Evolutionary conservation across 2,797 vertebrate genomes (phyloP), one percentile per base, ranked within the genome.

Genomic region (Acanthopagrus latus): DNA sequence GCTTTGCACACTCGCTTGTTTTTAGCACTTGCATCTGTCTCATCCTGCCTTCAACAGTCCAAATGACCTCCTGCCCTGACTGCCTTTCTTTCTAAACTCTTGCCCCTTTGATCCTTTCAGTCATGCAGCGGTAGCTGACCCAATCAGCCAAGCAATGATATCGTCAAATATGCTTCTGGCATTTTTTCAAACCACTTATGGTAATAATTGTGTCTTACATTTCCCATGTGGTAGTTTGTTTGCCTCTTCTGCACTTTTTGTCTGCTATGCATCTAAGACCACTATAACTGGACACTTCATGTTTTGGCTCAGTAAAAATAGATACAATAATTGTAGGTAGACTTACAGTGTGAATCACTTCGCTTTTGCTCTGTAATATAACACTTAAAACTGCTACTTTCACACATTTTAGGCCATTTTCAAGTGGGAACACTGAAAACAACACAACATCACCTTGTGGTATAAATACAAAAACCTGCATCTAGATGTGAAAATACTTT

Each of bases 131-230:
- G 62, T 74, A 57, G 56, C 81, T 82, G 78, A 88, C 64, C 60
- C 73, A 89, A 80, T 89, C 78, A 89, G 64, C 57, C 74, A 73
- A 71, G 60, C 83, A 85, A 84, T 71, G 73, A 80, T 60, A 67
- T 67, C 13, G 47, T 83, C n/a, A 83, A 81, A 84, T 86, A 78
- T 77, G 82, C 18, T 64, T 75, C n/a, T 63, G 71, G 65, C 87
- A 46, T 78, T 78, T 60, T 83, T 21, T 72, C 23, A 74, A 71
- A 71, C 62, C 50, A 47, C 48, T 77, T 66, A 84, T 86, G 80
- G 17, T 80, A 80, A 86, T 82, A 56, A n/a, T 67, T 76, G 38
- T n/a, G 83, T 74, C 64, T 56, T 33, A 12, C 3, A 27, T 71
- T 73, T 77, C 60, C 68, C 60, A 48, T 55, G 51, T 58, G 59